phyloP scores from a whole-genome alignment of 1,140 invertebrate genomes.

The Bicyclus anynana region DNA sequence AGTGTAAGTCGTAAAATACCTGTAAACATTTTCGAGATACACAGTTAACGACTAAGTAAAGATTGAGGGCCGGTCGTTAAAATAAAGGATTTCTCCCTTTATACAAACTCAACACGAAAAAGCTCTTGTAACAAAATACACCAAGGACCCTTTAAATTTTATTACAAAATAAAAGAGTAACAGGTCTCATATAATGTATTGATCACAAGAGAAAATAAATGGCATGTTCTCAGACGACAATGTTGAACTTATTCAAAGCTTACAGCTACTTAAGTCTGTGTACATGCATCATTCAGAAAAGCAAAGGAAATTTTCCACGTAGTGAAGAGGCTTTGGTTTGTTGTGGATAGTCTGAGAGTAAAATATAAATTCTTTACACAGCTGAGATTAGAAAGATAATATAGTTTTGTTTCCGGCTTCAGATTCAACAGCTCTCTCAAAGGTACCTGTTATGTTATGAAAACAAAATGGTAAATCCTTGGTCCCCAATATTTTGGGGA shows the following conservation, averaged over 20 bases:
- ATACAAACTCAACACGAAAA: conserved; percentile 23
- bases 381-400: no score
- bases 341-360: no score
- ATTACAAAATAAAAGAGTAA: neutral
- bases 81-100: conserved; percentile 20
- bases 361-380: no score
- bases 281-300: neutral
- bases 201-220: neutral
- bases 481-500: no score
- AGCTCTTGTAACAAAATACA: conserved; percentile 21
- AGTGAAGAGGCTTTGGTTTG: no score
- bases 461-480: no score
- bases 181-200: neutral
- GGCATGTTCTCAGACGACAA: neutral
- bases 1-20: neutral
- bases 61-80: conserved; percentile 19
- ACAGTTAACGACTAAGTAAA: conserved; percentile 9
- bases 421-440: no score
- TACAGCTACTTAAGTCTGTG: neutral
- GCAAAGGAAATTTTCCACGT: no score
- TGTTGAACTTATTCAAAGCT: neutral
- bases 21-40: conserved; percentile 7
- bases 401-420: no score
- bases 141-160: neutral
- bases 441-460: no score